Conservation (phyloP, 2,113 vertebrate genomes). For the Rostratula benghalensis region DNA sequence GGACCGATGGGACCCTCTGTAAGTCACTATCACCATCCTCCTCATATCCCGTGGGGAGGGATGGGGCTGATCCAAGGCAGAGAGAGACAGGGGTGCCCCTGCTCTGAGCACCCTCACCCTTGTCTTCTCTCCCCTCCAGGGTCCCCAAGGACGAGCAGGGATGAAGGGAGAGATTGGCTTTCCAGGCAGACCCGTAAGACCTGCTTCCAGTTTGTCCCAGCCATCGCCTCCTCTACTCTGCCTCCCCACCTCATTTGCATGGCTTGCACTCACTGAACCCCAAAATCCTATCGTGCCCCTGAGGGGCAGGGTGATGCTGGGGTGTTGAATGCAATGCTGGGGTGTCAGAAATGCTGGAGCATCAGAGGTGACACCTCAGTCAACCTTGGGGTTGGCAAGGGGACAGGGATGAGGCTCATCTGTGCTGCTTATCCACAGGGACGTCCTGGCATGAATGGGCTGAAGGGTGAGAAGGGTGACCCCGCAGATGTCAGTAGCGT, state of each 20-base stretch:
- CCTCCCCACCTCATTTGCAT: accelerated
- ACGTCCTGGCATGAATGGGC: constrained; percentile 90
- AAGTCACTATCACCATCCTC: background rate
- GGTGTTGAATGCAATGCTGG: background rate
- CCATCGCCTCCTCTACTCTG: accelerated
- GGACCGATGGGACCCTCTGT: constrained; percentile 44
- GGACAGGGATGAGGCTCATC: accelerated
- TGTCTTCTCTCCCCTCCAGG: constrained; percentile 66
- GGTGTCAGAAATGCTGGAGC: background rate
- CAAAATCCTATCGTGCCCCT: background rate
- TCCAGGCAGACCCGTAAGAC: constrained; percentile 91
- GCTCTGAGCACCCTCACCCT: background rate
- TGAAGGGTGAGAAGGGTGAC: constrained; percentile 91
- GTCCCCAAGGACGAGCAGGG: constrained; percentile 78
- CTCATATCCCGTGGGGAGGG: accelerated
- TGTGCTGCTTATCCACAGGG: constrained; percentile 73
- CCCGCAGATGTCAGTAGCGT: constrained; percentile 28
- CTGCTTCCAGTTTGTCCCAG: background rate
- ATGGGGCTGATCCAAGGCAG: background rate
- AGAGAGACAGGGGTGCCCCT: background rate
- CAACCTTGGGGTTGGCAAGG: background rate
- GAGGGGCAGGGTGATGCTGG: background rate
- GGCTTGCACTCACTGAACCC: background rate
- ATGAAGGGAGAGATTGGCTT: constrained; percentile 94
- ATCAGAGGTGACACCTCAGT: background rate